Percentiles rank a stretch among this genome's conserved stretches.
Evolutionary conservation across 2,888 invertebrate species (phyloP).

Genomic region (Macaria notata): DNA sequence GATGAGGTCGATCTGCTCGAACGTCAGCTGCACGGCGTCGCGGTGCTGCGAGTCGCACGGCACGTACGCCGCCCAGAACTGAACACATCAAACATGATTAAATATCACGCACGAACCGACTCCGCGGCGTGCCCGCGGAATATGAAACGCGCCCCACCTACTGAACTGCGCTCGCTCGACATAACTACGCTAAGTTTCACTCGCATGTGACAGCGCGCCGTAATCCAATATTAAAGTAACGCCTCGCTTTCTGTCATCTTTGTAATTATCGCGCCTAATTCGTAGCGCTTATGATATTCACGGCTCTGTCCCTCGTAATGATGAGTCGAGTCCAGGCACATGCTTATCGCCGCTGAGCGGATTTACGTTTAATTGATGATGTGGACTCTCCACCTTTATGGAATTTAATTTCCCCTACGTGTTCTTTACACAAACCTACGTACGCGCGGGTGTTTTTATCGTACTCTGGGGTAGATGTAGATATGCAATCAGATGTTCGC

Average conservation of each 20-base stretch:
- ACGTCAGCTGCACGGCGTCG: conserved; percentile 91
- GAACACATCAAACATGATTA: conserved; percentile 60
- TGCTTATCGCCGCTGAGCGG: conserved; percentile 6
- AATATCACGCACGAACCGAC: conserved; percentile 59
- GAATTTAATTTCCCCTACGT: conserved; percentile 4
- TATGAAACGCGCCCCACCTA: conserved; percentile 48
- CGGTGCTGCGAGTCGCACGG: conserved; percentile 91
- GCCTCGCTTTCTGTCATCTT: conserved; percentile 10
- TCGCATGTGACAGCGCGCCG: conserved; percentile 16
- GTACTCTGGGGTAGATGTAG: background rate
- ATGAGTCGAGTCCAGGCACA: conserved; percentile 6
- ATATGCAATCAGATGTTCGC: background rate
- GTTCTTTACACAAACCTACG: conserved; percentile 1
- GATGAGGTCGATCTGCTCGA: conserved; percentile 94
- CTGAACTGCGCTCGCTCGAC: conserved; percentile 12
- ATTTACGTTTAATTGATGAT: conserved; percentile 13
- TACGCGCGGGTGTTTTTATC: background rate
- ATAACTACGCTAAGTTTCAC: conserved; percentile 9
- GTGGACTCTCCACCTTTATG: conserved; percentile 2
- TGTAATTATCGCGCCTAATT: conserved; percentile 2
- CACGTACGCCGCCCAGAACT: conserved; percentile 95
- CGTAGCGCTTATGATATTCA: conserved; percentile 1
- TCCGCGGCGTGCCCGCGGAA: conserved; percentile 37
- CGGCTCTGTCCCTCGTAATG: background rate
- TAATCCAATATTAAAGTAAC: conserved; percentile 21